phyloP scores from a whole-genome alignment of 1,140 invertebrate species.

The Polypedilum pembai region DNA sequence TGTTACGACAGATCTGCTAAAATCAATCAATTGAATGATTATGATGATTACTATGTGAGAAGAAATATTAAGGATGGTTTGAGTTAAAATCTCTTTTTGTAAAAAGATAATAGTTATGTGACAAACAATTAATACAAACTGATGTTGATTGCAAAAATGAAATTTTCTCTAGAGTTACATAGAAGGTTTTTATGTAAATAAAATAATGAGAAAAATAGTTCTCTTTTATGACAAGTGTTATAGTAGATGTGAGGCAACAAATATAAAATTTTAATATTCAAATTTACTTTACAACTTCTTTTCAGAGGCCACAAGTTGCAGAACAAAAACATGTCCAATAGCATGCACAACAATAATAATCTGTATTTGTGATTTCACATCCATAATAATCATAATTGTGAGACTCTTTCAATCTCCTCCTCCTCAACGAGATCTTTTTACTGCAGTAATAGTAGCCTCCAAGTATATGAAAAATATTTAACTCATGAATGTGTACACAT shows the following conservation, averaged over 20 bases:
- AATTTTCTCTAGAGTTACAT: neutral
- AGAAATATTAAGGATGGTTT: neutral
- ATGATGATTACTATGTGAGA: neutral
- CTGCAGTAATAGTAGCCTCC: too few relatives aligned
- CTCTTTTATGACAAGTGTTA: neutral
- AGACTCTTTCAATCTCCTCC: too few relatives aligned
- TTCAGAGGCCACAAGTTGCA: neutral
- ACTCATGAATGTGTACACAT: too few relatives aligned
- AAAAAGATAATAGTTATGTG: neutral
- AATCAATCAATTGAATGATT: neutral
- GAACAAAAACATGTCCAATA: neutral
- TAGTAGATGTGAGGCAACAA: neutral
- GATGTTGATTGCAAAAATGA: neutral
- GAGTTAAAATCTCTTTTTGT: neutral
- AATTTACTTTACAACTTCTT: slow-evolving; percentile 1
- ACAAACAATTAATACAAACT: neutral
- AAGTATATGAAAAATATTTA: too few relatives aligned
- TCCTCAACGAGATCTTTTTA: too few relatives aligned
- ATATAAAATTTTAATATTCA: slow-evolving; percentile 5
- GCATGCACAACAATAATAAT: too few relatives aligned
- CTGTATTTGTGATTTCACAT: too few relatives aligned
- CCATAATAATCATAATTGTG: too few relatives aligned
- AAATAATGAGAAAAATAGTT: too few relatives aligned
- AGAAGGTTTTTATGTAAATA: neutral
- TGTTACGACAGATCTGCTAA: neutral